Base-by-base conservation (phyloP, 2,797 vertebrate genomes). In the Muscicapa comitata region DNA sequence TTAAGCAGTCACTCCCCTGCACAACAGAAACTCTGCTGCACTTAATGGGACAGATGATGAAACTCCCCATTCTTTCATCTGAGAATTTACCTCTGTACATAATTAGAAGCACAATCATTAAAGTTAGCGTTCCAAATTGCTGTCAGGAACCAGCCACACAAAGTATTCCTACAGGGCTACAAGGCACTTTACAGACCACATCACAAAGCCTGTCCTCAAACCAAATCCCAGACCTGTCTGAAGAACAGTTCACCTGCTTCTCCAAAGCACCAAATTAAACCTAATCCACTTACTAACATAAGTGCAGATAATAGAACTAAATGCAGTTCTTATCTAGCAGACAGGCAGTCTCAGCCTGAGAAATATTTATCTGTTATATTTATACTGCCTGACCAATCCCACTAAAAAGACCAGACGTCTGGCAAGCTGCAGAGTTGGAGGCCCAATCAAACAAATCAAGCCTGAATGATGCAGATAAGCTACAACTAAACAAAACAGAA, bases 31-130 rank as follows among this genome's bases (percentile, higher is more conserved):
- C 55, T 25, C 47, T 48, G 54, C 28, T 72, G 54, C 57, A 54
- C 31, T 68, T 88, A 80, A 72, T 78, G 66, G 82, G 61, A 68
- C n/a, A 72, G 73, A 71, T 68, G 50, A 88, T 68, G 59, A 78
- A 93, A 86, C 33, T 75, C 61, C 20, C 13, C 4, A 1, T 61
- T 94, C 51, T 58, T 77, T 72, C 11, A 12, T 61, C 85, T 81
- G 79, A 86, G 50, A 94, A 58, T 81, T 90, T 71, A 75, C 82
- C 79, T 86, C 65, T 11, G 20, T 20, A 61, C 16, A 16, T 48
- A 94, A 93, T 90, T 78, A 96, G 90, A 88, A 94, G 72, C 54
- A 74, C 10, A 1, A 19, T 77, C 87, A 78, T 78, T 92, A 94
- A 71, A 72, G 57, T 28, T 35, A 61, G 50, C 0, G 0, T 42